Base-by-base conservation (phyloP, 2,888 invertebrate genomes). In the Buathra laborator region DNA sequence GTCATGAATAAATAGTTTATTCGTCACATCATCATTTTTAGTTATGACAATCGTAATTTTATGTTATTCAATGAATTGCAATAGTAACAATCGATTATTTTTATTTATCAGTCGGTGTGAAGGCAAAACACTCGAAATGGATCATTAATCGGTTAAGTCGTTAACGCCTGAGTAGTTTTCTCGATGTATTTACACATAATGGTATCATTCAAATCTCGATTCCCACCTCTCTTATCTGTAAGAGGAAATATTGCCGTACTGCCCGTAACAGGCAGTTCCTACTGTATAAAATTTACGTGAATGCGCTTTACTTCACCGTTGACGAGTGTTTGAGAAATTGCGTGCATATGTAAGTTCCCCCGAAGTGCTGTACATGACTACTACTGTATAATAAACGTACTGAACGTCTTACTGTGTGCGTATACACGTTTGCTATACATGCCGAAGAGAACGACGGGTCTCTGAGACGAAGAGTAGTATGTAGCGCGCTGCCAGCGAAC, bases 401-500 rank as follows among this genome's bases (percentile, higher is more conserved):
- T 24, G 72, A 48, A 0, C 46, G 64, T 46, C 5, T 72, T 67
- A 12, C 10, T 59, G 59, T 7, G 59, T 24, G 59, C 16, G 66
- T 68, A 68, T 75, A 24, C 62, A 53, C 32, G 48, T n/a, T 37
- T 51, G 19, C 64, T 24, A 37, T 53, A 59, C 37, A 37, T 53
- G 24, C 43, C 48, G 56, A 76, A 72, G 75, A 43, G 79, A 80
- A 56, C 71, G 77, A 44, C 46, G 62, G 19, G 72, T 67, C 29
- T 43, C 66, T 48, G 66, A 71, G 53, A 56, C 76, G 71, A 77
- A 37, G 84, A 77, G 72, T 68, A 46, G 71, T 72, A 80, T 32
- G 71, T 72, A 80, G 75, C 44, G 51, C 7, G 62, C 68, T 75
- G 75, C 74, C 78, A 68, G 74, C 59, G 48, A 77, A 56, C 64